Base-by-base conservation (phyloP, 2,113 vertebrate genomes). In the Echinops telfairi region DNA sequence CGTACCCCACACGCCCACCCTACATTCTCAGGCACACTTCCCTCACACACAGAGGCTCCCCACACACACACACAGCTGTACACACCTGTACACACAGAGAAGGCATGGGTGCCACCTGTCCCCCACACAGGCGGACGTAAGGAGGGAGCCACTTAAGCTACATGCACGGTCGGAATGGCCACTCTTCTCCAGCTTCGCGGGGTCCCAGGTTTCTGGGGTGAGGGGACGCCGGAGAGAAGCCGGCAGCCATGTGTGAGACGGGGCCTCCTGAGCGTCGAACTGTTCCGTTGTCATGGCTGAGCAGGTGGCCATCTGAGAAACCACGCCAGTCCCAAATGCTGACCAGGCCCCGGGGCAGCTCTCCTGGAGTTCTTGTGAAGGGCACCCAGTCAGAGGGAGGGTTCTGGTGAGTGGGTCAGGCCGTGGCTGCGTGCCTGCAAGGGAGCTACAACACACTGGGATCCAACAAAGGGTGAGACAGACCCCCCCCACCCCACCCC, bases 301-400 rank as follows among this genome's bases (percentile, higher is more conserved):
- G 87, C 57, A 76, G 70, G 33, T 27, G 31, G 64, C 38, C 73
- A 33, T 11, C 31, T 23, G 36, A 60, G 62, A 90, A 58, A 77
- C 16, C 12, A 27, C 57, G 0, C 9, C n/a, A n/a, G 36, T 2
- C 17, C 68, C 38, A 76, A 43, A 70, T 8, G 17, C 81, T 57
- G 19, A 33, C 29, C 20, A 83, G 58, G 27, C 31, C 62, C 57
- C 77, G 10, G 22, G n/a, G 8, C 71, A 71, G 16, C 6, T 25
- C 33, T 66, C 33, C 27, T 53, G 2, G 40, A 29, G 27, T 29
- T 19, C 3, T 2, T 27, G 31, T 36, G 81, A n/a, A 62, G 47
- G n/a, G 31, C 60, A 33, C 7, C 14, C 6, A 1, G 0, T 1
- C 15, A 75, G 19, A 31, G 17, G 47, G 16, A 23, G 0, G 3